Evolutionary conservation across 1,140 invertebrate genomes (phyloP).

Genomic region (Ephestia elutella): DNA sequence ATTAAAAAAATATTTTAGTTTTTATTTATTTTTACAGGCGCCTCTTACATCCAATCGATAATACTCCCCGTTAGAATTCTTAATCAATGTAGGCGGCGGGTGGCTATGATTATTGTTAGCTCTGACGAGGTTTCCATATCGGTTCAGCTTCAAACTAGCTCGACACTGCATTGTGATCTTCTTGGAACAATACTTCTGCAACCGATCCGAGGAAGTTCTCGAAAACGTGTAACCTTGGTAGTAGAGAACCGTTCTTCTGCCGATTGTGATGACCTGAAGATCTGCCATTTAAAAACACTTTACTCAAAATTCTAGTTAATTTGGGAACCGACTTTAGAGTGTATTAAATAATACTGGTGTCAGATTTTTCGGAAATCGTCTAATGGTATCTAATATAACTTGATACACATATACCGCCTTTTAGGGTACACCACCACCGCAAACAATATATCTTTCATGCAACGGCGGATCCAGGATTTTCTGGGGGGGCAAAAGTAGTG

Average conservation of each 20-base stretch:
- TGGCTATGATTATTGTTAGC: slow-evolving; percentile 19
- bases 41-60: not conserved
- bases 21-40: no score
- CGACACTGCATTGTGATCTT: slow-evolving; percentile 25
- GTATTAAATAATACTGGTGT: no score
- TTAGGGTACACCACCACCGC: no score
- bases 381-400: no score
- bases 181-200: slow-evolving; percentile 16
- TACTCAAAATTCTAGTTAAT: no score
- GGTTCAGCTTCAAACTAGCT: slow-evolving; percentile 26
- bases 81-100: not conserved
- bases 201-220: not conserved
- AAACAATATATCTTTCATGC: no score
- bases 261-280: not conserved
- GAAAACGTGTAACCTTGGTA: not conserved
- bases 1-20: no score
- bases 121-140: slow-evolving; percentile 17
- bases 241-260: not conserved
- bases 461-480: no score
- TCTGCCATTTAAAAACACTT: not conserved
- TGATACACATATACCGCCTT: no score
- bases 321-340: no score
- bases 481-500: no score
- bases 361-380: no score
- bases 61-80: not conserved